phyloP scores from a whole-genome alignment of 2,113 vertebrate species.

The Seriola dumerili region DNA sequence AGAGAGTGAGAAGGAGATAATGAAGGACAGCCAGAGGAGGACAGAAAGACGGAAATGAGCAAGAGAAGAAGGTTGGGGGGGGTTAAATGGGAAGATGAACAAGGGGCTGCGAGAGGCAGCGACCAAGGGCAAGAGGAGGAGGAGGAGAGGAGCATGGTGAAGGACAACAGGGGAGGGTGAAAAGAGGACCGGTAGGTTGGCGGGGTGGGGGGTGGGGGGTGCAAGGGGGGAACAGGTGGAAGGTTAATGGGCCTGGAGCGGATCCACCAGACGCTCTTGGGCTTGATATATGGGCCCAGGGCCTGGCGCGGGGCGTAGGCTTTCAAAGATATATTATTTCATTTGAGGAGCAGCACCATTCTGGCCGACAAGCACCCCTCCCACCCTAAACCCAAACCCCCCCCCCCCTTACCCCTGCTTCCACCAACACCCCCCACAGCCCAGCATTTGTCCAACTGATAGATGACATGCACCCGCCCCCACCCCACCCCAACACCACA shows the following conservation, averaged over 20 bases:
- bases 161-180: constrained; percentile 86
- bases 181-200: constrained; percentile 71
- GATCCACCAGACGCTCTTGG: constrained; percentile 96
- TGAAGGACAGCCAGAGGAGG: constrained; percentile 81
- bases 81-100: constrained; percentile 90
- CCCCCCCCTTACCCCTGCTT: constrained; percentile 73
- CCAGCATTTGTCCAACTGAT: constrained; percentile 97
- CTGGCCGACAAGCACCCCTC: constrained; percentile 84
- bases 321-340: constrained; percentile 99
- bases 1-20: constrained; percentile 88
- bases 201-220: constrained; percentile 81
- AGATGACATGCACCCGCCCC: constrained; percentile 90
- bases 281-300: constrained; percentile 98
- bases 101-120: constrained; percentile 87
- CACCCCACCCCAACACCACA: constrained; percentile 44
- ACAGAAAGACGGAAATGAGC: constrained; percentile 54
- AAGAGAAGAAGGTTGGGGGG: constrained; percentile 30
- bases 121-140: constrained; percentile 92
- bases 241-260: constrained; percentile 99
- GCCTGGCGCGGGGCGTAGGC: constrained; percentile 95
- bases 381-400: not conserved
- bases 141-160: constrained; percentile 84
- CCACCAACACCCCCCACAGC: constrained; percentile 71
- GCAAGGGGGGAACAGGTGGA: constrained; percentile 95
- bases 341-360: constrained; percentile 98